These are phyloP conservation scores for Gadopsis marmoratus DNA, from an alignment of 2,797 vertebrate genomes.

Conservation along the genomic window DNA sequence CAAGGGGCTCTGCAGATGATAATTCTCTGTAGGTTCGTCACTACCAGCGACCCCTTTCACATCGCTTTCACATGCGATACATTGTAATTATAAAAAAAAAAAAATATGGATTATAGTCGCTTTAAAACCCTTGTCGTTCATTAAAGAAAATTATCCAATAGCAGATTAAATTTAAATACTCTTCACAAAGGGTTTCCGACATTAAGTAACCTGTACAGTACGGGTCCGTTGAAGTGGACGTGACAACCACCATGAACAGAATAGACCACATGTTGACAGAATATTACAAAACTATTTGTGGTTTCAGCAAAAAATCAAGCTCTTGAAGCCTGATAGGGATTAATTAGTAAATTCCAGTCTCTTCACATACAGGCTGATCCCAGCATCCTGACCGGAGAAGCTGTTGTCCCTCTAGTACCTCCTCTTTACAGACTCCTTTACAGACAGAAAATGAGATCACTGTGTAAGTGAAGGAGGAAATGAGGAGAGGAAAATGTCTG, in stretches of 20 bases:
- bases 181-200: not conserved
- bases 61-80: not conserved
- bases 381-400: constrained; percentile 21
- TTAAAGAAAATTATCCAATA: not conserved
- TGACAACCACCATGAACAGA: constrained; percentile 1
- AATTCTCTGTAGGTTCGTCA: not conserved
- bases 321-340: not conserved
- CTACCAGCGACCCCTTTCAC: not conserved
- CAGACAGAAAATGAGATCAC: constrained; percentile 7
- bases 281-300: not conserved
- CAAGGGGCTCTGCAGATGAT: not conserved
- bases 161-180: not conserved
- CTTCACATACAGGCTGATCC: constrained; percentile 14
- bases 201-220: not conserved
- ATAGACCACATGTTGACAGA: not conserved
- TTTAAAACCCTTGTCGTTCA: not conserved
- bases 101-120: not conserved
- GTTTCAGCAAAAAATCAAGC: constrained; percentile 1
- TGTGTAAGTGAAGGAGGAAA: constrained; percentile 33
- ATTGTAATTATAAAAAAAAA: not conserved
- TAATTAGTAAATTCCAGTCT: constrained; percentile 23
- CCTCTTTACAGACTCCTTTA: constrained; percentile 2
- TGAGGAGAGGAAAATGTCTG: constrained; percentile 50
- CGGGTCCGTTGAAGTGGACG: not conserved
- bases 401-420: constrained; percentile 21